A percentile compares a stretch with the other conserved stretches of the same genome.
Conservation (phyloP, 2,888 invertebrate genomes). For the Plemyria rubiginata region DNA sequence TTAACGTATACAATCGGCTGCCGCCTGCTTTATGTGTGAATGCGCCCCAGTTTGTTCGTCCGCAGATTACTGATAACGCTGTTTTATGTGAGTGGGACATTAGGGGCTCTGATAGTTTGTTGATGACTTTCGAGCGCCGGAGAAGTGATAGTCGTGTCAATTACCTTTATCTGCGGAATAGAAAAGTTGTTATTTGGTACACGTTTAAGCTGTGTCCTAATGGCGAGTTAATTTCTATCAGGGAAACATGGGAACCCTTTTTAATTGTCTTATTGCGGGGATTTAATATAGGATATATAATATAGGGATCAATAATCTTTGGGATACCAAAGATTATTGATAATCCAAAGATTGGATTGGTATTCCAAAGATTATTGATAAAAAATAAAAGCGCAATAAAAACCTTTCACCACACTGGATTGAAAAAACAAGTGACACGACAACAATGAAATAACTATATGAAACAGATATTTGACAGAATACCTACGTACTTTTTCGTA, state of each 20-base stretch:
- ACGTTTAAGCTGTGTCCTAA: background rate
- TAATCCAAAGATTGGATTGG: too few relatives aligned
- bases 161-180: background rate
- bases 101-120: constrained; percentile 24
- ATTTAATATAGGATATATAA: too few relatives aligned
- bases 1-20: background rate
- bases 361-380: too few relatives aligned
- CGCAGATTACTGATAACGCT: constrained; percentile 30
- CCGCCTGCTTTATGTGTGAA: constrained; percentile 10
- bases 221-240: background rate
- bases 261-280: too few relatives aligned
- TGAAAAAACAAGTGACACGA: too few relatives aligned
- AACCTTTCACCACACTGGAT: too few relatives aligned
- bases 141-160: constrained; percentile 10
- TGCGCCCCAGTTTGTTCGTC: constrained; percentile 7
- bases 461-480: too few relatives aligned
- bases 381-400: too few relatives aligned
- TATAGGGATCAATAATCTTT: too few relatives aligned
- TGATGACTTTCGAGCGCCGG: constrained; percentile 17
- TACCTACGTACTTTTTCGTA: too few relatives aligned
- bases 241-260: background rate
- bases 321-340: too few relatives aligned
- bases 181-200: background rate
- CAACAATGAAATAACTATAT: too few relatives aligned
- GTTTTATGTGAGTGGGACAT: constrained; percentile 28